Evolutionary conservation across 2,888 invertebrate species (phyloP), one percentile per base, ranked within the genome.

Genomic region (Hartigia nigra): DNA sequence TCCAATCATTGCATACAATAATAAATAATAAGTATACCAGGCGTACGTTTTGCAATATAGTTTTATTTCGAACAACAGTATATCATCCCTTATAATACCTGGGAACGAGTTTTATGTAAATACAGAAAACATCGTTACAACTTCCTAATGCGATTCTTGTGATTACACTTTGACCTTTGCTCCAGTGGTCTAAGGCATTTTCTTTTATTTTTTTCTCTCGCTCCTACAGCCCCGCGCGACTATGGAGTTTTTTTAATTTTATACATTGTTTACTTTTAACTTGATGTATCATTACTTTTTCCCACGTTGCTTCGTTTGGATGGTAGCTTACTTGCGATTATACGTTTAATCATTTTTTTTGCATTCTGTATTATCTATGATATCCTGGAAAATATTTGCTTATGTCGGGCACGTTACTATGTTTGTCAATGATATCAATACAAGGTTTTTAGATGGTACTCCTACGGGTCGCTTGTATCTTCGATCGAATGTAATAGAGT

Each of bases 21-120:
- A 88, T 84, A 86, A 87, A 87, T 82, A 81, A 82, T 83, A 83
- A 82, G 81, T 84, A 80, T 82, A 81, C 78, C 80, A 82, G 32
- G 55, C 23, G 23, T 55, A 55, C 2, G 55, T 55, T 55, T 9
- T 55, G 14, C 55, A 23, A 55, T 55, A 55, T 55, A 55, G 55
- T 55, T 55, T 55, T 55, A 55, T 55, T 55, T 55, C 23, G 55
- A 55, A 55, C 23, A 55, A 23, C 55, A 55, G 55, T 55, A 55
- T n/a, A 12, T 72, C 76, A 31, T 32, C n/a, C 23, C 70, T 76
- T 80, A 77, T 77, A 80, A 74, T 80, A 74, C 69, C 34, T 80
- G 36, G 74, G 74, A 70, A 78, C 70, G 39, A 74, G 76, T 77
- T 55, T 77, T 36, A 35, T 39, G 69, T 31, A 69, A 77, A 74